A percentile compares a stretch with the other conserved stretches of the same genome.
Evolutionary conservation across 2,113 vertebrate genomes (phyloP).

Genomic region (Trematomus loennbergii): DNA sequence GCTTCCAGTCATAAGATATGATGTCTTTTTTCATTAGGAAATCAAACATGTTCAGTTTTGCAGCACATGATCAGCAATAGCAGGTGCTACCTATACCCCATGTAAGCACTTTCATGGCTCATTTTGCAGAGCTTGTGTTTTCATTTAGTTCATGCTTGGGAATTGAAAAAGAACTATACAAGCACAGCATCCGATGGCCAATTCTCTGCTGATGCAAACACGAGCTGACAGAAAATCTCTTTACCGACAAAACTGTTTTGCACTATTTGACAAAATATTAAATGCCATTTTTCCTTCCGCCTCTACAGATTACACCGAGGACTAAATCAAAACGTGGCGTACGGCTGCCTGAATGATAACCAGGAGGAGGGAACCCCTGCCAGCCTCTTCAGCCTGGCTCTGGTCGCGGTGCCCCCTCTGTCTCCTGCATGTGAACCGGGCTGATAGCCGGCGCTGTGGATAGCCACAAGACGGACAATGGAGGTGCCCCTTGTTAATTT

Average conservation of each 20-base stretch:
- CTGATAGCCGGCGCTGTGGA: constrained; percentile 79
- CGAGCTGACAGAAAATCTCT: constrained; percentile 54
- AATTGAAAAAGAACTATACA: constrained; percentile 41
- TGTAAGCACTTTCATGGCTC: constrained; percentile 55
- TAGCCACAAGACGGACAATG: constrained; percentile 84
- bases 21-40: constrained; percentile 17
- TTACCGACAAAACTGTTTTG: constrained; percentile 50
- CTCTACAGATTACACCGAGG: constrained; percentile 64
- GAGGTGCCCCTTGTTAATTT: constrained; percentile 95
- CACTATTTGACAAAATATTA: constrained; percentile 50
- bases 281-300: constrained; percentile 33
- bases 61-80: constrained; percentile 54
- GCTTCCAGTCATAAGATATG: constrained; percentile 1
- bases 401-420: constrained; percentile 54
- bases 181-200: constrained; percentile 68
- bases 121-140: constrained; percentile 58
- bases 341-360: constrained; percentile 73
- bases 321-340: constrained; percentile 16
- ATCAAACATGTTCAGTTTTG: constrained; percentile 26
- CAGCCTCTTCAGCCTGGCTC: constrained; percentile 58
- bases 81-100: not conserved
- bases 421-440: constrained; percentile 52
- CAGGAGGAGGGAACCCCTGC: constrained; percentile 53
- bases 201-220: constrained; percentile 72
- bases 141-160: constrained; percentile 28